phyloP scores from a whole-genome alignment of 2,888 invertebrate species.

The Orchesellides sinensis region DNA sequence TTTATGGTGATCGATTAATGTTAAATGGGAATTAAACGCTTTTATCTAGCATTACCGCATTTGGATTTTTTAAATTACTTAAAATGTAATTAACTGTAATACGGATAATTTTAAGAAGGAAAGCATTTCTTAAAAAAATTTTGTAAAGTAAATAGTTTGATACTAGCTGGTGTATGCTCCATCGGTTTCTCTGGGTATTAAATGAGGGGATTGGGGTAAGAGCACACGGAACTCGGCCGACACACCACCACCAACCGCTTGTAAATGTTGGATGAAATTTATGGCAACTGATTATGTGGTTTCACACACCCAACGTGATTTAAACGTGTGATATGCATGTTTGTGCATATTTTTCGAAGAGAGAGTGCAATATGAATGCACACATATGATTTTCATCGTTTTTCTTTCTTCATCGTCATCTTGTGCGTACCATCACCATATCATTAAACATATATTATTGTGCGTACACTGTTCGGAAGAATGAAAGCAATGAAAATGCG shows the following conservation, averaged over 20 bases:
- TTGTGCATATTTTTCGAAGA: constrained; percentile 36
- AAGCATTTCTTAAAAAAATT: no score
- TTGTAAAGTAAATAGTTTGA: no score
- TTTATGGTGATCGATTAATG: constrained; percentile 23
- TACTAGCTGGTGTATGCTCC: no score
- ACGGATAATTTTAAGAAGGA: no score
- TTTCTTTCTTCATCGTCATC: constrained; percentile 1
- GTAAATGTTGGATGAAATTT: constrained; percentile 48
- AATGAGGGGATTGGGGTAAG: no score
- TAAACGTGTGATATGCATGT: constrained; percentile 55
- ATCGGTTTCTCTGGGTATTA: no score
- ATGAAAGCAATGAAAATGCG: not conserved
- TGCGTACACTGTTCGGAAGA: not conserved
- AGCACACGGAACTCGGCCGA: not conserved
- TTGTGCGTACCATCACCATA: not conserved
- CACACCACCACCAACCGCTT: not conserved
- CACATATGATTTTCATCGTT: constrained; percentile 20
- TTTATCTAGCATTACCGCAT: constrained; percentile 1
- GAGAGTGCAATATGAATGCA: constrained; percentile 20
- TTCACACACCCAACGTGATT: constrained; percentile 55
- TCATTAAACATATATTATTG: constrained; percentile 17
- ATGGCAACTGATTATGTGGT: constrained; percentile 63
- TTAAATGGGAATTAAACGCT: constrained; percentile 17
- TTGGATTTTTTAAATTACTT: not conserved
- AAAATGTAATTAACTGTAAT: no score